Conservation (phyloP, 2,113 vertebrate species). For the Sander vitreus region DNA sequence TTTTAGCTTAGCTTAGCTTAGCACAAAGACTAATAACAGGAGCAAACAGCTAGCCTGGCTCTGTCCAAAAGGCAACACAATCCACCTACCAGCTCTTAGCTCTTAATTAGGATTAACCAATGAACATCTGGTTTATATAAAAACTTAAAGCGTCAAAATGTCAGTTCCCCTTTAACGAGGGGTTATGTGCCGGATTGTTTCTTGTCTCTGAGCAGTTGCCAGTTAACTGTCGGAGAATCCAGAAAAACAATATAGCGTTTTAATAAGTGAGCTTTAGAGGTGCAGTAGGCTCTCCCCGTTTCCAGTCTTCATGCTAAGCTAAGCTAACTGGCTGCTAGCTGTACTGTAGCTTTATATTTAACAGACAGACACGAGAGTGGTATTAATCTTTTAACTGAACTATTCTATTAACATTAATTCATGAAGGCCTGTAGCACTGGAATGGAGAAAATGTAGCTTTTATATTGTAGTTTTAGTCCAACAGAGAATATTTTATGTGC, state of each 20-base stretch:
- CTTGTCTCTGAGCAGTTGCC: neutral
- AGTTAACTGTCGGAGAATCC: no score
- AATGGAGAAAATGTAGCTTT: conserved; percentile 16
- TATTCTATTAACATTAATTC: conserved; percentile 14
- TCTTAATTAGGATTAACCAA: neutral
- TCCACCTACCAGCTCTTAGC: neutral
- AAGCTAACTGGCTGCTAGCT: neutral
- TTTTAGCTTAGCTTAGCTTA: conserved; percentile 6
- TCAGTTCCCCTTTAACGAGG: neutral
- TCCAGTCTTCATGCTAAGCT: conserved; percentile 2
- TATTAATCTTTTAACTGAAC: neutral
- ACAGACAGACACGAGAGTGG: neutral
- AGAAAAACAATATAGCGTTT: neutral
- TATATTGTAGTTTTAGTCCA: neutral
- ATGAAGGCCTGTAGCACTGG: conserved; percentile 8
- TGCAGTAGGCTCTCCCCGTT: neutral
- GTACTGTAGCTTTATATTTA: neutral
- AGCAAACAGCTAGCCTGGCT: neutral
- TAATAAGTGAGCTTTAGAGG: neutral
- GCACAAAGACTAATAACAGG: neutral
- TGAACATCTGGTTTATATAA: neutral
- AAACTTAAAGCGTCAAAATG: neutral
- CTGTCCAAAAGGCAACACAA: neutral
- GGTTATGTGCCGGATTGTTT: neutral
- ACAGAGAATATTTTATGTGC: neutral